These are phyloP conservation scores for Pituophis catenifer DNA, from an alignment of 2,113 vertebrate species.

Conservation along the genomic window DNA sequence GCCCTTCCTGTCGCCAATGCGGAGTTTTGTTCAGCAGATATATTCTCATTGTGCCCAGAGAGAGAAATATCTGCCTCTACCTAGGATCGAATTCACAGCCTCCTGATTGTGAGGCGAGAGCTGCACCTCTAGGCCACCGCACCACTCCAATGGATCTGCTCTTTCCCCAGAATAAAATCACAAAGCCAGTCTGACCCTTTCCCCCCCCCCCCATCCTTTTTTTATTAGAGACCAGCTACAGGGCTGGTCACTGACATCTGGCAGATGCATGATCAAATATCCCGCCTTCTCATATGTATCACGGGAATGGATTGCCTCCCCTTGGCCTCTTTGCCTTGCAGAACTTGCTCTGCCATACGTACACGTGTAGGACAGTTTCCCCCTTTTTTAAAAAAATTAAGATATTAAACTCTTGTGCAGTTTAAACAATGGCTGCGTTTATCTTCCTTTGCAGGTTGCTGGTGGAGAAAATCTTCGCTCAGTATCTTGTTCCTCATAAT, in stretches of 20 bases:
- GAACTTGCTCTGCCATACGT: no score
- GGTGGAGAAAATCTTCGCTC: conserved; percentile 98
- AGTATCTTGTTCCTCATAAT: conserved; percentile 97
- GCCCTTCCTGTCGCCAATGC: no score
- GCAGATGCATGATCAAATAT: neutral
- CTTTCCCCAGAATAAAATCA: conserved; percentile 37
- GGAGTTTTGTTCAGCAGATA: no score
- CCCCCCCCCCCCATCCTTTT: neutral
- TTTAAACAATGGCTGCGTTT: neutral
- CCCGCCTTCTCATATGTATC: neutral
- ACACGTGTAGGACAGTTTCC: no score
- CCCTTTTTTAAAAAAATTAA: neutral
- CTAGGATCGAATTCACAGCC: no score
- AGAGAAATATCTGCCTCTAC: no score
- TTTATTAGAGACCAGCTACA: neutral
- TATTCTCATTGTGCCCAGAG: neutral
- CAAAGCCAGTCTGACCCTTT: neutral
- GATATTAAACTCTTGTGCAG: neutral
- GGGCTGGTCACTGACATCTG: neutral
- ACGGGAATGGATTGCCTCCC: neutral
- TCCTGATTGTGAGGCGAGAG: no score
- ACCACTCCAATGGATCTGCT: neutral
- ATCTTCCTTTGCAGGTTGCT: conserved; percentile 78
- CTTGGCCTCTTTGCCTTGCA: neutral
- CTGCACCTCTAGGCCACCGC: no score